Conservation (phyloP, 2,888 invertebrate genomes). For the Xestia ashworthii region DNA sequence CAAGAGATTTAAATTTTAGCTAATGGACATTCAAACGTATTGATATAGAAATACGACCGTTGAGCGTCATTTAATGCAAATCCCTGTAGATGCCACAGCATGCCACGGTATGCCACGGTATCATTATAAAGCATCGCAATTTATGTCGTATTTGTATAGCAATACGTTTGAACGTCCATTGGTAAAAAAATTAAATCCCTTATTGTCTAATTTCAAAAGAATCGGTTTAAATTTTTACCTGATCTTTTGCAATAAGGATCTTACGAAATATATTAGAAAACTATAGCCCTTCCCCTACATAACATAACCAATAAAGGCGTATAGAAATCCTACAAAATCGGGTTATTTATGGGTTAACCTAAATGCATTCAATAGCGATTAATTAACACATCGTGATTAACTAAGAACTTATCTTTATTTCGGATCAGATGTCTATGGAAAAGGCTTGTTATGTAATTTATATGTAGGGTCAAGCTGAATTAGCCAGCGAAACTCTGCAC, state of each 20-base stretch:
- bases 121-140: too few relatives aligned
- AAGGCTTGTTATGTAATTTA: conserved; percentile 32
- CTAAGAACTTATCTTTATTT: conserved; percentile 25
- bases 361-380: conserved; percentile 46
- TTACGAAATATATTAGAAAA: conserved; percentile 2
- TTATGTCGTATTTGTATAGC: too few relatives aligned
- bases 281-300: conserved; percentile 20
- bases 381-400: conserved; percentile 44
- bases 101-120: too few relatives aligned
- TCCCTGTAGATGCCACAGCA: too few relatives aligned
- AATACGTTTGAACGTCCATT: too few relatives aligned
- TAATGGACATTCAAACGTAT: too few relatives aligned
- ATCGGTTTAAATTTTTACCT: too few relatives aligned
- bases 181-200: too few relatives aligned
- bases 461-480: conserved; percentile 1
- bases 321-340: neutral
- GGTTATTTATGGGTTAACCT: conserved; percentile 18
- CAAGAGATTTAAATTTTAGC: too few relatives aligned
- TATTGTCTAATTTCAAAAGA: too few relatives aligned
- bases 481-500: neutral
- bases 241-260: neutral
- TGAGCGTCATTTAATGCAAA: too few relatives aligned
- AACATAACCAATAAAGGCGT: conserved; percentile 1
- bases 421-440: conserved; percentile 11
- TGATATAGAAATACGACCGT: too few relatives aligned